Conservation (phyloP, 2,797 vertebrate genomes). For the Linurgus olivaceus region DNA sequence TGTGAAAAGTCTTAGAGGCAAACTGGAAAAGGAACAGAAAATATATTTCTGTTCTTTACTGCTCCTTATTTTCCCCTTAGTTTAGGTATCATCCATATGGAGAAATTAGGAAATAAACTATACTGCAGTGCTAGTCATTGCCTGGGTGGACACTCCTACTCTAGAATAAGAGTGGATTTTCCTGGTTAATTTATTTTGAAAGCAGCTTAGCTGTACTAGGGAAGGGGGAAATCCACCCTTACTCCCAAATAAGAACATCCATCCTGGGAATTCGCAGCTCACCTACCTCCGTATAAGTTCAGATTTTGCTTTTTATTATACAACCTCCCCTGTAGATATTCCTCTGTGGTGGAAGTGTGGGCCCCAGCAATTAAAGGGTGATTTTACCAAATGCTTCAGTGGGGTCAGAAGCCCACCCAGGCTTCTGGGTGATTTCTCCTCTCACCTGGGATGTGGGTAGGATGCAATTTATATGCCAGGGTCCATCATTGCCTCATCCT, state of each 20-base stretch:
- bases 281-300: fast-evolving
- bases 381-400: neutral
- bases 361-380: neutral
- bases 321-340: neutral
- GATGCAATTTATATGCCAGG: neutral
- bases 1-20: constrained; percentile 35
- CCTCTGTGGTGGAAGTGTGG: neutral
- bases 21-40: constrained; percentile 14
- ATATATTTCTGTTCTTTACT: constrained; percentile 9
- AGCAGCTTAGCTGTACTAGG: neutral
- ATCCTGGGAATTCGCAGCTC: neutral
- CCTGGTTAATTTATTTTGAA: constrained; percentile 14
- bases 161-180: neutral
- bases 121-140: neutral
- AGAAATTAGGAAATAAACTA: constrained; percentile 7
- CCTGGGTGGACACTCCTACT: neutral
- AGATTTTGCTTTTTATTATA: neutral
- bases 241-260: neutral
- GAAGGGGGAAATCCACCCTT: neutral
- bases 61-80: neutral
- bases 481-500: neutral
- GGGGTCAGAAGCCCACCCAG: neutral
- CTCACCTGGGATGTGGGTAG: neutral
- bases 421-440: neutral
- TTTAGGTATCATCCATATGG: constrained; percentile 1